phyloP scores from a whole-genome alignment of 2,888 invertebrate genomes.

The Eupelmus urozonus region DNA sequence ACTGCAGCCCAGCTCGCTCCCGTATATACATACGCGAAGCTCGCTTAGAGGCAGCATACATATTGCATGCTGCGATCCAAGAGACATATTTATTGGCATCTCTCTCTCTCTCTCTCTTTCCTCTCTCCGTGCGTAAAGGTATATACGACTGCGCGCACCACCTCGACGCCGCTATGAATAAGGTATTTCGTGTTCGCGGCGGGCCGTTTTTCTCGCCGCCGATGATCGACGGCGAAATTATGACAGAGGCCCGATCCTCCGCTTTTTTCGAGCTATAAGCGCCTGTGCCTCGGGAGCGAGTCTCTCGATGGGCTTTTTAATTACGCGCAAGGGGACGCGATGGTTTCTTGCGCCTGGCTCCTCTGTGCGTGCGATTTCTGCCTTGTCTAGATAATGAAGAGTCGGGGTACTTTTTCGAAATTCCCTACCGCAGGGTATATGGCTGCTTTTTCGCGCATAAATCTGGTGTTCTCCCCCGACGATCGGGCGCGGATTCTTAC shows the following conservation, averaged over 20 bases:
- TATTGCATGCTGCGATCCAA: background rate
- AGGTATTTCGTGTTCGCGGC: slow-evolving; percentile 66
- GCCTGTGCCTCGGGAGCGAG: too few species aligned
- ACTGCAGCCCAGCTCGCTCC: slow-evolving; percentile 36
- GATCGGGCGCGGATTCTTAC: too few species aligned
- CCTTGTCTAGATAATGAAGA: background rate
- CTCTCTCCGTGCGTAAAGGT: too few species aligned
- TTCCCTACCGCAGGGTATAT: background rate
- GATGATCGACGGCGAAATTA: slow-evolving; percentile 70
- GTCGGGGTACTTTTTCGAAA: background rate
- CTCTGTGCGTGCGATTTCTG: background rate
- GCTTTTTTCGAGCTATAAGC: background rate
- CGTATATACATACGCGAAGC: too few species aligned
- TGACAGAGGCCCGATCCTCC: slow-evolving; percentile 52
- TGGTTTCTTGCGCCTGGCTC: background rate
- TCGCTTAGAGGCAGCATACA: slow-evolving; percentile 12
- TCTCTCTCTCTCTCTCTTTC: too few species aligned
- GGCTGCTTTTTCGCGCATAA: too few species aligned
- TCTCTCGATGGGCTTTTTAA: background rate
- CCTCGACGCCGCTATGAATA: slow-evolving; percentile 61
- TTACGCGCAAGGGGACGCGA: background rate
- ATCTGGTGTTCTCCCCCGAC: too few species aligned
- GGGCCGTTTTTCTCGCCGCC: slow-evolving; percentile 57
- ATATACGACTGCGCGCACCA: background rate
- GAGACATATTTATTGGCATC: too few species aligned